These are phyloP conservation scores for Cryptops parisi DNA, from an alignment of 2,888 invertebrate species.

Conservation along the genomic window DNA sequence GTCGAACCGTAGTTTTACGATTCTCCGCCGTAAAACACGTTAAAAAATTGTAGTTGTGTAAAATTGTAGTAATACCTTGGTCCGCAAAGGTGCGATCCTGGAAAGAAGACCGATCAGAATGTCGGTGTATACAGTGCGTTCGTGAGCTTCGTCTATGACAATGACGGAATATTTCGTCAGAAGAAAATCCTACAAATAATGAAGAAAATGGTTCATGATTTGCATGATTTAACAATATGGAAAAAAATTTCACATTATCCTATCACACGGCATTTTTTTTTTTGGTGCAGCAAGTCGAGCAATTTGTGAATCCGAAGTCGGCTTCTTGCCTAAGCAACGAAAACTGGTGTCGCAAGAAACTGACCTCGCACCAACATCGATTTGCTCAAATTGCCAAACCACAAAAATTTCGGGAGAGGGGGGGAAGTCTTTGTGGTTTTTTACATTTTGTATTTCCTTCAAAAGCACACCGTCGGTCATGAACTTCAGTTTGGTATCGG, in stretches of 20 bases:
- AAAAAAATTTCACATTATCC: background rate
- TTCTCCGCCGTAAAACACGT: too few relatives aligned
- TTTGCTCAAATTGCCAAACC: too few relatives aligned
- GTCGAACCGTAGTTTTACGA: too few relatives aligned
- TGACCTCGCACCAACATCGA: too few relatives aligned
- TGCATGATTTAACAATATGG: background rate
- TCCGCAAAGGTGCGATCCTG: slow-evolving; percentile 64
- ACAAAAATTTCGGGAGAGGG: too few relatives aligned
- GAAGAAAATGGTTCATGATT: too few relatives aligned
- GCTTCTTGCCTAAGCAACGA: too few relatives aligned
- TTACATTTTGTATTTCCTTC: slow-evolving; percentile 65
- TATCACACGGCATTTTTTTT: background rate
- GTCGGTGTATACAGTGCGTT: slow-evolving; percentile 90
- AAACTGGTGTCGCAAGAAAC: too few relatives aligned
- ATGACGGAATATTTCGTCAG: slow-evolving; percentile 80
- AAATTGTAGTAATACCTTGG: slow-evolving; percentile 38
- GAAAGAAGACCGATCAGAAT: slow-evolving; percentile 82
- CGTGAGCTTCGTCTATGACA: slow-evolving; percentile 95
- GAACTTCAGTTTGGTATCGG: slow-evolving; percentile 85
- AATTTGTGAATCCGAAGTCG: too few relatives aligned
- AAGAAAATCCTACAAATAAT: slow-evolving; percentile 35
- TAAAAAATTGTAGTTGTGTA: too few relatives aligned
- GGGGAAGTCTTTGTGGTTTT: too few relatives aligned
- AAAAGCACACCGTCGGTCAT: slow-evolving; percentile 97
- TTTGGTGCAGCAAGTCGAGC: background rate